phyloP scores from a whole-genome alignment of 2,888 invertebrate species.

The Gastrophysa polygoni region DNA sequence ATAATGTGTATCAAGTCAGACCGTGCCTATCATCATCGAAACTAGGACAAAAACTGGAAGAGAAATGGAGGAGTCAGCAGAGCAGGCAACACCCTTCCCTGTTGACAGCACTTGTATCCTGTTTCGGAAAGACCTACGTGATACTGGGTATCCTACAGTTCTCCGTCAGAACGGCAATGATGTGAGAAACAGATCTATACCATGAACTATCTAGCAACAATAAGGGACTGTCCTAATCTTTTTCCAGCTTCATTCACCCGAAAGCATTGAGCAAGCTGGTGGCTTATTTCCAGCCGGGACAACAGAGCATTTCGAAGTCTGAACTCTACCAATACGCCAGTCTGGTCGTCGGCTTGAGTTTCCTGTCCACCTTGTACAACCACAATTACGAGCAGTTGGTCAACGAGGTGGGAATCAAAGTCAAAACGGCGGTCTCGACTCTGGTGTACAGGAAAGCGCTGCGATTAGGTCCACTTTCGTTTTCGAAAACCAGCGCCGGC shows the following conservation, averaged over 20 bases:
- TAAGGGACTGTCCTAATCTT: neutral
- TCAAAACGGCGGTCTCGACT: constrained; percentile 70
- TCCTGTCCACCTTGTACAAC: constrained; percentile 67
- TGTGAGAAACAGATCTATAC: constrained; percentile 36
- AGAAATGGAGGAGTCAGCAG: constrained; percentile 27
- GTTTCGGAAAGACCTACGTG: constrained; percentile 39
- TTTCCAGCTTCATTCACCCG: constrained; percentile 46
- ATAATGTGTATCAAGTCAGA: constrained; percentile 63
- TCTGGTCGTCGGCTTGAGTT: constrained; percentile 72
- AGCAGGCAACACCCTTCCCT: constrained; percentile 29
- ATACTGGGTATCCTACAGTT: constrained; percentile 41
- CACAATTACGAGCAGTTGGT: constrained; percentile 79
- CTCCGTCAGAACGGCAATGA: constrained; percentile 36
- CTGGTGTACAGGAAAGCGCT: constrained; percentile 65
- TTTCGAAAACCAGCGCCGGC: constrained; percentile 73
- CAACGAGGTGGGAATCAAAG: constrained; percentile 76
- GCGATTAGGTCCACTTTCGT: constrained; percentile 58
- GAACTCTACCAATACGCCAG: constrained; percentile 76
- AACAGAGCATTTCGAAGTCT: constrained; percentile 36
- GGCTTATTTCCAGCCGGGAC: constrained; percentile 42
- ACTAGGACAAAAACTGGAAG: constrained; percentile 40
- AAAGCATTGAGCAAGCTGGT: constrained; percentile 44
- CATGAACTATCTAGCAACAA: neutral
- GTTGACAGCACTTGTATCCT: constrained; percentile 31
- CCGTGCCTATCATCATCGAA: constrained; percentile 36